Evolutionary conservation across 2,113 vertebrate species (phyloP), one percentile per base, ranked within the genome.

Genomic region (Trematomus loennbergii): DNA sequence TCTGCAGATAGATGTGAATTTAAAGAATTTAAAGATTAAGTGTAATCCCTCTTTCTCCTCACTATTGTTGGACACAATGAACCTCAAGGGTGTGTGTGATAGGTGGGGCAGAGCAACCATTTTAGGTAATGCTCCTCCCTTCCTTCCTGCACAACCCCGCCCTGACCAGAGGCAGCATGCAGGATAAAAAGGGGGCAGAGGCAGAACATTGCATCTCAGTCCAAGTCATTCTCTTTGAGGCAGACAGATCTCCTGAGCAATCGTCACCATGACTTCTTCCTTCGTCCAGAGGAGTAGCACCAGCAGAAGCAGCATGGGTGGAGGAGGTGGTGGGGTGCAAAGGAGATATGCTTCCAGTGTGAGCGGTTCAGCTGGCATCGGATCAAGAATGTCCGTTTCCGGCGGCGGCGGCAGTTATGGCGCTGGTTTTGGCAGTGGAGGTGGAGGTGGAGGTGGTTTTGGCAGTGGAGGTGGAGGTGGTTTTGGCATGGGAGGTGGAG

Each of bases 121-220:
- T 65, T 79, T 36, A 75, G 55, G 43, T 62, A 20, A 75, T 25
- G 53, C 88, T 79, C 79, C 86, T 83, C 86, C 82, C 70, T 33
- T 72, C 29, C 46, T 46, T 52, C 46, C 75, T 49, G 17, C 55
- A 20, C 1, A 40, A 29, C 73, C 70, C 81, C 87, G 55, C 85
- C 87, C 84, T 77, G 85, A 75, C 18, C n/a, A 25, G 62, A 62
- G 40, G 60, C 25, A 29, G 25, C 59, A 46, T 49, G 61, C 76
- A 85, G 81, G 45, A 94, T 95, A 95, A 93, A 94, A 92, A 72
- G 69, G 57, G 12, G 10, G 45, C 49, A 53, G 72, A 45, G 75
- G 60, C 29, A 75, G 70, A 12, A 60, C 60, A 57, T 18, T 68
- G 46, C 59, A 76, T 81, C 88, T 83, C 88, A 91, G 72, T 65